These are phyloP conservation scores for Eristalis arbustorum DNA, from an alignment of 2,888 invertebrate genomes.

Conservation along the genomic window DNA sequence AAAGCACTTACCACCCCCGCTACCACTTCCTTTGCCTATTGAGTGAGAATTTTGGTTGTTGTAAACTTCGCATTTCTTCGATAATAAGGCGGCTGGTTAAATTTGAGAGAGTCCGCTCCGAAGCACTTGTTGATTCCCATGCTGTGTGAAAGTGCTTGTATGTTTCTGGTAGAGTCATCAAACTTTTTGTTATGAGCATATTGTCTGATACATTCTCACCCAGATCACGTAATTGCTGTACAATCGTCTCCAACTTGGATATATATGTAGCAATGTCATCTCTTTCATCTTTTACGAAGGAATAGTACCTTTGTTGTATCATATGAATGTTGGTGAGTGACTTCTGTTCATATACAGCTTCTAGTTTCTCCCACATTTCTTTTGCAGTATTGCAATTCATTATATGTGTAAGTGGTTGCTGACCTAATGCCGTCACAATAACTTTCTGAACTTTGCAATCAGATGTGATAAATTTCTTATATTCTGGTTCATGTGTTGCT, in stretches of 20 bases:
- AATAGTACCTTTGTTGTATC: slow-evolving; percentile 72
- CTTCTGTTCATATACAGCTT: slow-evolving; percentile 74
- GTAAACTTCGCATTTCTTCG: slow-evolving; percentile 9
- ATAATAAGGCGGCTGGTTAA: too few species aligned
- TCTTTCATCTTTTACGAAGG: too few species aligned
- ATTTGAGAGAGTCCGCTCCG: too few species aligned
- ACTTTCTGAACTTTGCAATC: slow-evolving; percentile 16
- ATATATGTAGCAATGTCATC: too few species aligned
- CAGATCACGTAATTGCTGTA: too few species aligned
- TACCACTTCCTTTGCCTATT: too few species aligned
- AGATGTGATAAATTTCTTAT: not conserved
- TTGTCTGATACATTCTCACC: too few species aligned
- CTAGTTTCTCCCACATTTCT: slow-evolving; percentile 38
- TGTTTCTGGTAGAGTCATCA: slow-evolving; percentile 21
- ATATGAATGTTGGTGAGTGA: slow-evolving; percentile 73
- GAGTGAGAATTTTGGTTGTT: not conserved
- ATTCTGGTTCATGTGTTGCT: too few species aligned
- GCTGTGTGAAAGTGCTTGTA: slow-evolving; percentile 43
- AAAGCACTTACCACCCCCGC: too few species aligned
- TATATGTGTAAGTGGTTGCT: too few species aligned
- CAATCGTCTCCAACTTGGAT: too few species aligned
- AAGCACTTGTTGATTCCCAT: slow-evolving; percentile 37
- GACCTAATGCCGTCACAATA: too few species aligned
- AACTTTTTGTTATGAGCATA: slow-evolving; percentile 34
- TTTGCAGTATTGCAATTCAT: slow-evolving; percentile 17